Base-by-base conservation (phyloP, 2,797 vertebrate species). In the Percopsis omiscomaycus region DNA sequence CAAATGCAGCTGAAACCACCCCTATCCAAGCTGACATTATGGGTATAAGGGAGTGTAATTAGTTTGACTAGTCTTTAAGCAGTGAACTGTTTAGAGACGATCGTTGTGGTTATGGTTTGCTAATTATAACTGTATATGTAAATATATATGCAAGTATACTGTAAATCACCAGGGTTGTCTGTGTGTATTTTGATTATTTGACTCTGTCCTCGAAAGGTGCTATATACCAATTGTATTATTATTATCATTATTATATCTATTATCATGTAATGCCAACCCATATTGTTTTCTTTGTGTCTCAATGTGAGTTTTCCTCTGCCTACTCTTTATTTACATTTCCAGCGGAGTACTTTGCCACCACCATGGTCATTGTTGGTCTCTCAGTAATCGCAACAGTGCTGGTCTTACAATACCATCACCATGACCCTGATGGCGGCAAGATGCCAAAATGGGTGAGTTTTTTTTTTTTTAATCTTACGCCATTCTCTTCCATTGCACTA, bases 381-480 rank as follows among this genome's bases (percentile, higher is more conserved):
- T 93, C 93, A 0, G 88, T 94, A 8, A 90, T 93, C 37, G 90
- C 91, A 15, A 94, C 93, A 3, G 92, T 94, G 58, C 44, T 93
- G 54, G 92, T 94, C 48, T 73, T 94, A 60, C 92, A 91, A 52
- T 93, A 86, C 75, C 92, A 94, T 63, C 86, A 94, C 65, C 93
- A 92, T 22, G 91, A 94, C 69, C 92, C 92, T 0, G 78, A 89
- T 46, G 92, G 92, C 73, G 71, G 85, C 47, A 90, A 90, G 71
- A 93, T 94, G 92, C 92, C 93, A 1, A 91, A 90, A 70, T 94
- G 93, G 93, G 93, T 93, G 68, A 85, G 92, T 88, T 4, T 69
- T 47, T 32, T 1, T n/a, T n/a, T n/a, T n/a, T n/a, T n/a, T n/a
- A n/a, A 48, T 49, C 9, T 46, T 56, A 15, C 28, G 55, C 5